These are phyloP conservation scores for Halcyon smyrnensis DNA, from an alignment of 2,797 vertebrate genomes.

Conservation along the genomic window DNA sequence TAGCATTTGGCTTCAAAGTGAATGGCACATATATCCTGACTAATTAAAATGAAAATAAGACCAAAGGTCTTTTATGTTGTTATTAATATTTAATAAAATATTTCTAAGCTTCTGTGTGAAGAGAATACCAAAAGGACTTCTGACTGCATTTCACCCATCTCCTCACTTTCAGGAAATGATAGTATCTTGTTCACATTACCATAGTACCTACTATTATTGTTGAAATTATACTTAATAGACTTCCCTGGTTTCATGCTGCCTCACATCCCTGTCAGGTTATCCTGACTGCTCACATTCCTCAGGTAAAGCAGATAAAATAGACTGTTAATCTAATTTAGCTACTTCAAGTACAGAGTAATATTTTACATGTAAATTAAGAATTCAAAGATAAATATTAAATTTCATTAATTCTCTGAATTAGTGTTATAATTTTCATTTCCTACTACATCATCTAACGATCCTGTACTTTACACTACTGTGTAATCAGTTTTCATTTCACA, in stretches of 20 bases:
- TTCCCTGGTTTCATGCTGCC: neutral
- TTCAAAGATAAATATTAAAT: neutral
- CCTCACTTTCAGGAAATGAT: conserved; percentile 6
- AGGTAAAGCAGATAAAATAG: neutral
- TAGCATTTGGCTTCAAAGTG: conserved; percentile 65
- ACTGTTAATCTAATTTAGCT: neutral
- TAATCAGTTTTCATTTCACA: neutral
- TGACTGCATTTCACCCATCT: neutral
- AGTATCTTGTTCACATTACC: neutral
- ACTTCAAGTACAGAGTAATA: neutral
- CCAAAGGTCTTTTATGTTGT: conserved; percentile 61
- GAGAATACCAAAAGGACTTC: conserved; percentile 28
- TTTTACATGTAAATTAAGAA: neutral
- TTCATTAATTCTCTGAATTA: neutral
- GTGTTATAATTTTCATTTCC: neutral
- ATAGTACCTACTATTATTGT: neutral
- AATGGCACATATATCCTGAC: conserved; percentile 48
- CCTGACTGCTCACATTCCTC: neutral
- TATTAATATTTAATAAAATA: conserved; percentile 70
- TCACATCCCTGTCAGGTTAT: neutral
- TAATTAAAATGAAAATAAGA: conserved; percentile 68
- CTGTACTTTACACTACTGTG: neutral
- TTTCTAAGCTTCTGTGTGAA: conserved; percentile 48
- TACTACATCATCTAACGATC: neutral
- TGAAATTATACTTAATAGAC: neutral